Evolutionary conservation across 2,888 invertebrate species (phyloP).

Genomic region (Nomada flava): DNA sequence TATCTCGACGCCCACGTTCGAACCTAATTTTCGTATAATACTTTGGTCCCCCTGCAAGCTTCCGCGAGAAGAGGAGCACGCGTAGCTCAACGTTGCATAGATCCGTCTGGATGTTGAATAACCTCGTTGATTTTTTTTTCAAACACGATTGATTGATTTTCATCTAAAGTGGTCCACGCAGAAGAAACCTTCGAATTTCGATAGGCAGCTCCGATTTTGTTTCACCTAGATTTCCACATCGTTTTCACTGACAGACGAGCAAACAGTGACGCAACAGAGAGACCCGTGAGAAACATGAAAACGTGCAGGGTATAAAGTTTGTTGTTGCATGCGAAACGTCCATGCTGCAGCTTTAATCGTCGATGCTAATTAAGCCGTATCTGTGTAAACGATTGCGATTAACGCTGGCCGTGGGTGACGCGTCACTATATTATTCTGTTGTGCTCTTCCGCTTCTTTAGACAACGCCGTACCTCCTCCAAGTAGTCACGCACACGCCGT

Average conservation of each 20-base stretch:
- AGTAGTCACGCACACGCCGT: constrained; percentile 58
- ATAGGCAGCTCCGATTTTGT: background rate
- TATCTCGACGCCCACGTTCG: background rate
- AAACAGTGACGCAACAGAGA: background rate
- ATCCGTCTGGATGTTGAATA: background rate
- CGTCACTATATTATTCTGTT: constrained; percentile 53
- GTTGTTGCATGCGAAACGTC: constrained; percentile 27
- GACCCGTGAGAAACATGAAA: constrained; percentile 25
- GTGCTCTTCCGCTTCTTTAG: constrained; percentile 52
- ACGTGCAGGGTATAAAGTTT: constrained; percentile 28
- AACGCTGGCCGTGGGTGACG: constrained; percentile 56
- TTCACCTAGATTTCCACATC: background rate
- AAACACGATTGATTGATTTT: too few relatives aligned
- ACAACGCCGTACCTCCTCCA: background rate
- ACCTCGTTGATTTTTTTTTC: background rate
- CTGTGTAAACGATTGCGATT: constrained; percentile 62
- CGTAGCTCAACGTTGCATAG: background rate
- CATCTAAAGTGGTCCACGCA: too few relatives aligned
- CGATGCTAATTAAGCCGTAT: constrained; percentile 65
- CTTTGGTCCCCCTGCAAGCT: background rate
- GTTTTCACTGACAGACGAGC: background rate
- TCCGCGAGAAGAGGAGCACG: background rate
- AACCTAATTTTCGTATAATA: background rate
- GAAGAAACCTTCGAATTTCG: too few relatives aligned
- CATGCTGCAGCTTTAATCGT: constrained; percentile 48